A percentile compares a stretch with the other conserved stretches of the same genome.
Evolutionary conservation across 2,113 vertebrate species (phyloP).

Genomic region (Mormyrus iriodes): DNA sequence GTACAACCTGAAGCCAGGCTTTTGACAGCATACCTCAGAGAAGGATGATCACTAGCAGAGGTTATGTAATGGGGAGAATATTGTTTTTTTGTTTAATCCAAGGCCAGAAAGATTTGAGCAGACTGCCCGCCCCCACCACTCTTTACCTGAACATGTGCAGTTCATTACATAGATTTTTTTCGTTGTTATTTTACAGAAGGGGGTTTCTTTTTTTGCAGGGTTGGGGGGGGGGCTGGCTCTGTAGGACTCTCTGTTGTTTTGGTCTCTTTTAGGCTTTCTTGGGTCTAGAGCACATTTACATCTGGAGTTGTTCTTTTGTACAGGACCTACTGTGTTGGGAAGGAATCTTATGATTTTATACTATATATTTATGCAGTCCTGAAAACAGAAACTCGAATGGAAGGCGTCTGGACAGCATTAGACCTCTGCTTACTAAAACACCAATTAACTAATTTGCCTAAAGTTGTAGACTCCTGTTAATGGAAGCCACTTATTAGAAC

Average conservation of each 20-base stretch:
- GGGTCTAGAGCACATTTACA: not conserved
- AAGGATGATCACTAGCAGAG: constrained; percentile 23
- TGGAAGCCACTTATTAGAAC: not conserved
- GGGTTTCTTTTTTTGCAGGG: not conserved
- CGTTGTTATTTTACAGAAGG: not conserved
- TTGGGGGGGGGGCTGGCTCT: not conserved
- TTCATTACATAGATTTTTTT: constrained; percentile 30
- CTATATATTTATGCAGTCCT: not conserved
- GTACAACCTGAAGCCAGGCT: constrained; percentile 12
- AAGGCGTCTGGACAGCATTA: not conserved
- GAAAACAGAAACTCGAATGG: not conserved
- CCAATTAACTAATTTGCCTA: not conserved
- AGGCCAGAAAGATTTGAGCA: constrained; percentile 22
- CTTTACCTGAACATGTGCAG: constrained; percentile 30
- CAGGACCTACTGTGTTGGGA: not conserved
- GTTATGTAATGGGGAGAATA: constrained; percentile 21
- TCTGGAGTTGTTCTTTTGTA: not conserved
- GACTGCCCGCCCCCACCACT: not conserved
- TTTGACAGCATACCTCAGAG: constrained; percentile 8
- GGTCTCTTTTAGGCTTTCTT: not conserved
- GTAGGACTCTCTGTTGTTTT: not conserved
- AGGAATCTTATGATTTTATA: not conserved
- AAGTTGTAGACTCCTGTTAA: not conserved
- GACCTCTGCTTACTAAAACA: not conserved
- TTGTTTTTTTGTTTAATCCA: constrained; percentile 27